These are phyloP conservation scores for Dastarcus helophoroides DNA, from an alignment of 2,888 invertebrate genomes.

Conservation along the genomic window DNA sequence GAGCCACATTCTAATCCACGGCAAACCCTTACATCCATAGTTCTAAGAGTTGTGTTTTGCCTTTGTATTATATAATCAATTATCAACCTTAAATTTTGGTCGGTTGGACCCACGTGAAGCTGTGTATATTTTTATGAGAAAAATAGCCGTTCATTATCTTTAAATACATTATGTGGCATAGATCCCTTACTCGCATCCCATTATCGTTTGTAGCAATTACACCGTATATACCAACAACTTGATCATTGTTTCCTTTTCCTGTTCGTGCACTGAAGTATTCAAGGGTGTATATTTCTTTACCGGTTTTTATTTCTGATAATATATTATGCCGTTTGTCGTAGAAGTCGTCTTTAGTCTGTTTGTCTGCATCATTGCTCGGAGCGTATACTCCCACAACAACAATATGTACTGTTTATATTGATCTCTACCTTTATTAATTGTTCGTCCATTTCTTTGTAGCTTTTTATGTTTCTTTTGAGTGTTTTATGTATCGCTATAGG, in stretches of 20 bases:
- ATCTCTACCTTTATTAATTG: conserved; percentile 6
- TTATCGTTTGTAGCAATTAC: conserved; percentile 4
- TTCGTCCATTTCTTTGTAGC: conserved; percentile 9
- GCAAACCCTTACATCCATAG: conserved; percentile 3
- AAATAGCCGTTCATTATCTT: conserved; percentile 7
- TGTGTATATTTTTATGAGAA: conserved; percentile 4
- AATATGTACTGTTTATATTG: conserved; percentile 8
- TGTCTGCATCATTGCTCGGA: conserved; percentile 5
- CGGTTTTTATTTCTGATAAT: conserved; percentile 5
- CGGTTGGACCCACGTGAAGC: conserved; percentile 3
- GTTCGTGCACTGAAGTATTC: conserved; percentile 5
- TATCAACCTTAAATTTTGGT: conserved; percentile 5
- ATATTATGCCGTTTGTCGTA: conserved; percentile 4
- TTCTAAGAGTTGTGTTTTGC: conserved; percentile 5
- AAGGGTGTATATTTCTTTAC: conserved; percentile 5
- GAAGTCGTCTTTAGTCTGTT: conserved; percentile 4
- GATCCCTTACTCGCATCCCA: conserved; percentile 2
- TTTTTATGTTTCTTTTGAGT: conserved; percentile 3
- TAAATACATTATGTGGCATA: conserved; percentile 3
- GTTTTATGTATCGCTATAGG: conserved; percentile 5
- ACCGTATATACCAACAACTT: conserved; percentile 4
- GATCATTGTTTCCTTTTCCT: conserved; percentile 3
- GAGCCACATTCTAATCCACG: conserved; percentile 3
- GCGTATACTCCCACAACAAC: conserved; percentile 7
- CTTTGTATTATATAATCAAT: conserved; percentile 6